Percentiles rank a stretch among this genome's conserved stretches.
Evolutionary conservation across 2,113 vertebrate species (phyloP).

Genomic region (Alouatta palliata): DNA sequence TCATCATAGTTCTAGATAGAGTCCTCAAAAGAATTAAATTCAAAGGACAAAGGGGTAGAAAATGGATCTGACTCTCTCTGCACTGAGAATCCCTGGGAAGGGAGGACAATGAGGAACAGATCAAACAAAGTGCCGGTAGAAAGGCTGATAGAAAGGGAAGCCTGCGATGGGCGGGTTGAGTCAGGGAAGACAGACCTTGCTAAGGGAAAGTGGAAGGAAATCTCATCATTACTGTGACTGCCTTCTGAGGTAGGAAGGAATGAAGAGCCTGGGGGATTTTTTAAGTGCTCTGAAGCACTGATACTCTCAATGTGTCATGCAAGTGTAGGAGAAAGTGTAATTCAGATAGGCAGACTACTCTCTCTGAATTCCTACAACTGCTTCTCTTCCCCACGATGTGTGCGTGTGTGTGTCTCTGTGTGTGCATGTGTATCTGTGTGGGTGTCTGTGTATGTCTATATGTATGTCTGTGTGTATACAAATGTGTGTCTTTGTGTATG

Average conservation of each 20-base stretch:
- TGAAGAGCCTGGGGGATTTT: no score
- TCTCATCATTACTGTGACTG: no score
- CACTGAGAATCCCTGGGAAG: not conserved
- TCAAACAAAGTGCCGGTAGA: not conserved
- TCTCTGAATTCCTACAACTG: not conserved
- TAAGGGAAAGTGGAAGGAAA: not conserved
- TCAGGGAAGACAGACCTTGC: not conserved
- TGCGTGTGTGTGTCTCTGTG: not conserved
- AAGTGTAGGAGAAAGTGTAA: fast-evolving
- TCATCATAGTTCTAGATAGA: not conserved
- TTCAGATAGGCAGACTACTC: no score
- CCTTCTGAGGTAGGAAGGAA: not conserved
- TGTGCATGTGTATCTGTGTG: not conserved
- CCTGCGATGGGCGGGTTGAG: no score
- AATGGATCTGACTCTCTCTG: not conserved
- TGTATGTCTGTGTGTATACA: not conserved
- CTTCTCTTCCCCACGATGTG: not conserved
- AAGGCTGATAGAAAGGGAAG: not conserved
- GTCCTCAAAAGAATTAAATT: not conserved
- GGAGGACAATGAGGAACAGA: not conserved
- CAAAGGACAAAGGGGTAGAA: not conserved
- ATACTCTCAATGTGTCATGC: not conserved
- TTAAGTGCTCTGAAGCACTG: fast-evolving
- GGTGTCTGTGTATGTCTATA: not conserved
- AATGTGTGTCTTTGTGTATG: no score